Conservation (phyloP, 2,888 invertebrate genomes). For the Drosophila anomelani region DNA sequence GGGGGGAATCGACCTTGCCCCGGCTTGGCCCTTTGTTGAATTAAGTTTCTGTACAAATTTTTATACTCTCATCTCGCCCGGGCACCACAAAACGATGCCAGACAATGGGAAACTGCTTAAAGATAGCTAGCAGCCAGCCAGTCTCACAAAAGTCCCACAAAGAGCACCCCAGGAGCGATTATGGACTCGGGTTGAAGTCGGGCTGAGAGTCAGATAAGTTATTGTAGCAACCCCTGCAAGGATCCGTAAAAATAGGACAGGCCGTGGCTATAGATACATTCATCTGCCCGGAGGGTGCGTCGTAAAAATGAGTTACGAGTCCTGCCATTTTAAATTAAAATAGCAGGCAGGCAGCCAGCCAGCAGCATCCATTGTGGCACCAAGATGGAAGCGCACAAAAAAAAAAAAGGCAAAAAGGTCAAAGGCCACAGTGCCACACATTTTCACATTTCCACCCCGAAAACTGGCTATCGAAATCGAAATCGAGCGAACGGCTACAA, state of each 20-base stretch:
- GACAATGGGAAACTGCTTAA: constrained; percentile 69
- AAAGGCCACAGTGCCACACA: constrained; percentile 73
- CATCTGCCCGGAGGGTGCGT: constrained; percentile 65
- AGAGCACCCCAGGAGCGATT: constrained; percentile 81
- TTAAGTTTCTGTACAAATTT: constrained; percentile 67
- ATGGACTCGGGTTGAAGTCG: constrained; percentile 51
- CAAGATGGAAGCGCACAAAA: constrained; percentile 59
- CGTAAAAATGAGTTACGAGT: constrained; percentile 84
- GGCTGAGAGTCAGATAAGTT: constrained; percentile 72
- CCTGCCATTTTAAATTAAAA: constrained; percentile 83
- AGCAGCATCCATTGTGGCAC: constrained; percentile 40
- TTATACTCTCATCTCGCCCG: constrained; percentile 63
- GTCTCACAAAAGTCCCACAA: constrained; percentile 54
- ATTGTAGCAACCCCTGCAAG: constrained; percentile 78
- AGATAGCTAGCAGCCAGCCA: constrained; percentile 44
- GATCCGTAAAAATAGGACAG: constrained; percentile 78
- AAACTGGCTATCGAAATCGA: constrained; percentile 22
- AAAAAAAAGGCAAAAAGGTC: constrained; percentile 65
- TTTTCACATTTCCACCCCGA: constrained; percentile 64
- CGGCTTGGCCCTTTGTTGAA: constrained; percentile 47
- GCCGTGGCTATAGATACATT: constrained; percentile 44
- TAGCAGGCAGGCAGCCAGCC: constrained; percentile 59
- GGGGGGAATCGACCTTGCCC: constrained; percentile 11
- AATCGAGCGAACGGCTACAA: constrained; percentile 49
- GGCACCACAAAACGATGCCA: constrained; percentile 75